These are phyloP conservation scores for Myiozetetes cayanensis DNA, from an alignment of 2,113 vertebrate genomes.

Conservation along the genomic window DNA sequence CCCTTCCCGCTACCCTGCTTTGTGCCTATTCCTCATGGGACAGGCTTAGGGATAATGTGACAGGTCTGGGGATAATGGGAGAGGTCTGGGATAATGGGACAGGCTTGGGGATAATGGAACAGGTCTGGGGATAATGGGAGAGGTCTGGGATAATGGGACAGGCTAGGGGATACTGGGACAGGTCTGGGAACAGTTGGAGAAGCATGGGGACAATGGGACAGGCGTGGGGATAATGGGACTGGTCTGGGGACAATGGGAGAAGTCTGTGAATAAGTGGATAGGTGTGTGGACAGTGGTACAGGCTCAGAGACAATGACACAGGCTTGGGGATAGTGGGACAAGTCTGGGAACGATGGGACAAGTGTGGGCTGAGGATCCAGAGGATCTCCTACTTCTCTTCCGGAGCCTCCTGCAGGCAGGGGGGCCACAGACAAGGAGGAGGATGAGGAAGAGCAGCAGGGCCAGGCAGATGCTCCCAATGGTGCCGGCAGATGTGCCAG, in stretches of 20 bases:
- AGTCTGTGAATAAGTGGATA: too few species aligned
- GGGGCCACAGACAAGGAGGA: slow-evolving; percentile 60
- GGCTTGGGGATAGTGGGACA: too few species aligned
- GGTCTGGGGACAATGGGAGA: too few species aligned
- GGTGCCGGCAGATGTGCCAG: not conserved
- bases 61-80: not conserved
- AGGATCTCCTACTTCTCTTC: slow-evolving; percentile 70
- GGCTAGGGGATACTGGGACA: too few species aligned
- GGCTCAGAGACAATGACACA: too few species aligned
- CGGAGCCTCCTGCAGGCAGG: slow-evolving; percentile 62
- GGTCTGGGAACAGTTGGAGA: too few species aligned
- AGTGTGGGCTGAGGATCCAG: not conserved
- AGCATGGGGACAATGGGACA: not conserved
- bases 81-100: not conserved
- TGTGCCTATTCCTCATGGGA: not conserved
- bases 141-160: not conserved
- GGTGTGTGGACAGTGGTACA: too few species aligned
- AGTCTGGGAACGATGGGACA: not conserved
- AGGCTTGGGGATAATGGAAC: not conserved
- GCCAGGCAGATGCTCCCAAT: slow-evolving; percentile 66
- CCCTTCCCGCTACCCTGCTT: not conserved
- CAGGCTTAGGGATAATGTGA: not conserved
- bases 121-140: too few species aligned
- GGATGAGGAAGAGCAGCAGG: slow-evolving; percentile 49
- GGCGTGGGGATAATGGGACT: too few species aligned